A percentile compares a stretch with the other conserved stretches of the same genome.
phyloP scores from a whole-genome alignment of 1,140 invertebrate species.

The Leptinotarsa texana region DNA sequence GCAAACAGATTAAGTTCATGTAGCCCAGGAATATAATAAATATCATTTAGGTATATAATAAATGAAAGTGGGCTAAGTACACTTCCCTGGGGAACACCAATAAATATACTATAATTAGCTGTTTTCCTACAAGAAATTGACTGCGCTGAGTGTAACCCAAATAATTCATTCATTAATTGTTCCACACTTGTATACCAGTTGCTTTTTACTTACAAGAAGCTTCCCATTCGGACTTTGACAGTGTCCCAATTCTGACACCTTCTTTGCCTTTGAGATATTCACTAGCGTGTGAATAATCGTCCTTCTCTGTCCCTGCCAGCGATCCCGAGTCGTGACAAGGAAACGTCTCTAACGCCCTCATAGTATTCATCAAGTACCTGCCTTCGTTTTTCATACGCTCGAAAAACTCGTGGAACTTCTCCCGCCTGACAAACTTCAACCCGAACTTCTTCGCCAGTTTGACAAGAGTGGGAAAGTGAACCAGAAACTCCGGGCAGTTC shows the following conservation, averaged over 20 bases:
- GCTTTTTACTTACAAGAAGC: constrained; percentile 73
- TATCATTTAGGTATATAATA: too few species aligned
- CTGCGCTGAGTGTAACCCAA: too few species aligned
- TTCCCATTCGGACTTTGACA: constrained; percentile 93
- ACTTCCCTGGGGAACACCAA: too few species aligned
- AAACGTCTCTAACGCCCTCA: constrained; percentile 76
- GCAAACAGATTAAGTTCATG: too few species aligned
- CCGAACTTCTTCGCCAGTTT: constrained; percentile 83
- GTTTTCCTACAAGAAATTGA: too few species aligned
- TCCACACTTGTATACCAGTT: constrained; percentile 41
- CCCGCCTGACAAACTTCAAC: constrained; percentile 74
- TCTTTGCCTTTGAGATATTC: constrained; percentile 49
- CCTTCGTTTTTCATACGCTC: constrained; percentile 66
- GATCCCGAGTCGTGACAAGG: constrained; percentile 61
- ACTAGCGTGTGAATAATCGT: constrained; percentile 75
- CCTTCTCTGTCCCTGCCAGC: constrained; percentile 61
- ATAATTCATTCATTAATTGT: constrained; percentile 15
- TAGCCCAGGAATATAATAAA: too few species aligned
- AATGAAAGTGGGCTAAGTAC: too few species aligned
- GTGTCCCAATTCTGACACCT: constrained; percentile 70
- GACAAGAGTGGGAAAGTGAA: constrained; percentile 85
- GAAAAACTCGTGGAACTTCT: constrained; percentile 83
- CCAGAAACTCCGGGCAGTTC: constrained; percentile 97
- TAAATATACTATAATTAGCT: too few species aligned
- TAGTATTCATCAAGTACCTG: constrained; percentile 69